Percentiles rank a stretch among this genome's conserved stretches.
Conservation (phyloP, 1,140 invertebrate genomes). For the Drosophila ercepeae region DNA sequence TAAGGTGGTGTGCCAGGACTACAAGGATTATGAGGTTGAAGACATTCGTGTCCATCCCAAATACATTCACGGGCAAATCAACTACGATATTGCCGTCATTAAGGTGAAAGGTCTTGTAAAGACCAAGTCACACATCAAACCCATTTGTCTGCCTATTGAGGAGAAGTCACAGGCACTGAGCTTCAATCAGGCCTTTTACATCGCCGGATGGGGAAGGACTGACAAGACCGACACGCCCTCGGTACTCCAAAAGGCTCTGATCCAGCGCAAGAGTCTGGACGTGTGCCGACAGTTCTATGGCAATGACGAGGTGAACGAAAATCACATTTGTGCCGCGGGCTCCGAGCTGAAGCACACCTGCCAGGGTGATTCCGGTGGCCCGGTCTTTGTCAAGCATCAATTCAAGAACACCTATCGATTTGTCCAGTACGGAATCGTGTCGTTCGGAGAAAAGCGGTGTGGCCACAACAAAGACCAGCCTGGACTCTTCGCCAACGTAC, state of each 20-base stretch:
- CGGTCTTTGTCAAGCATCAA: conserved; percentile 84
- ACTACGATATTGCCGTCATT: conserved; percentile 88
- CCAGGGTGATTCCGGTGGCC: conserved; percentile 90
- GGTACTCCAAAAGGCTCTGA: conserved; percentile 46
- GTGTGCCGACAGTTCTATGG: conserved; percentile 54
- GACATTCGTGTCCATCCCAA: conserved; percentile 86
- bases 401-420: conserved; percentile 49
- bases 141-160: conserved; percentile 69
- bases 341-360: conserved; percentile 87
- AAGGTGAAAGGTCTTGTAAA: conserved; percentile 54
- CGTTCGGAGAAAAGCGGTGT: conserved; percentile 57
- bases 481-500: conserved; percentile 73
- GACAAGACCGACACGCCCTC: conserved; percentile 21
- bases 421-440: conserved; percentile 73
- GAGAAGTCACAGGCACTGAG: conserved; percentile 19
- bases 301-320: conserved; percentile 61
- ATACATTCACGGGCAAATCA: conserved; percentile 85
- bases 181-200: conserved; percentile 57
- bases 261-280: conserved; percentile 32
- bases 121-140: conserved; percentile 62
- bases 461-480: conserved; percentile 51
- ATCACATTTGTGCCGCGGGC: conserved; percentile 88
- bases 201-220: conserved; percentile 76
- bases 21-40: conserved; percentile 85
- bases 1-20: conserved; percentile 83